Evolutionary conservation across 1,140 invertebrate species (phyloP), one percentile per base, ranked within the genome.

Genomic region (Drosophila littoralis): DNA sequence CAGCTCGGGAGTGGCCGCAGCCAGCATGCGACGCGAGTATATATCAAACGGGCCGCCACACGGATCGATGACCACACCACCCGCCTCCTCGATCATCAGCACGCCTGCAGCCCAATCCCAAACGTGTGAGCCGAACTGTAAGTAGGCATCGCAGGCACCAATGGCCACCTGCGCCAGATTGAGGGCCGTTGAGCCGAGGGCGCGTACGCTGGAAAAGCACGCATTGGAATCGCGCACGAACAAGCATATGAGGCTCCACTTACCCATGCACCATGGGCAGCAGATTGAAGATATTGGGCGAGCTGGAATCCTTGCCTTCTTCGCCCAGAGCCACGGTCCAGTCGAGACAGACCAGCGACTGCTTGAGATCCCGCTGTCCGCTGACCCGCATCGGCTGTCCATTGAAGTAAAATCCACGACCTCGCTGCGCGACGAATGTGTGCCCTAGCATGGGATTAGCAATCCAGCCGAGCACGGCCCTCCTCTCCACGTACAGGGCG

Each of bases 51-150:
- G 92, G 6, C 95, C 95, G 59, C 97, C 97, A 70, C 94, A 93
- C n/a, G 97, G 97, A 93, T 99, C 98, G 40, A 97, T 95, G 17
- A 96, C 95, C 15, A 96, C 94, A 9, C 97, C 98, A 9, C 98
- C 98, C 50, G 98, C 98, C 93, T 99, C 98, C 55, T 93, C 93
- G 0, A 98, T 94, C 51, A 99, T 95, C 3, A 99, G 91, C 85
- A 95, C 94, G 17, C 96, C 97, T 12, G 97, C 97, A 28, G 96
- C 97, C 70, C 97, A 95, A 84, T 98, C 97, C 97, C 97, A 98
- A 10, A 95, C 94, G 91, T 98, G 97, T 76, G 97, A 95, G 7
- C 97, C 97, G 93, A 95, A 97, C 92, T 99, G 98, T 90, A 96
- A 96, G 91, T 97, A 97, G 1, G 94, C 95, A 93, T 99, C 98